Percentiles rank a stretch among this genome's conserved stretches.
These are phyloP conservation scores for Polymixis lichenea DNA, from an alignment of 2,888 invertebrate genomes.

Conservation along the genomic window DNA sequence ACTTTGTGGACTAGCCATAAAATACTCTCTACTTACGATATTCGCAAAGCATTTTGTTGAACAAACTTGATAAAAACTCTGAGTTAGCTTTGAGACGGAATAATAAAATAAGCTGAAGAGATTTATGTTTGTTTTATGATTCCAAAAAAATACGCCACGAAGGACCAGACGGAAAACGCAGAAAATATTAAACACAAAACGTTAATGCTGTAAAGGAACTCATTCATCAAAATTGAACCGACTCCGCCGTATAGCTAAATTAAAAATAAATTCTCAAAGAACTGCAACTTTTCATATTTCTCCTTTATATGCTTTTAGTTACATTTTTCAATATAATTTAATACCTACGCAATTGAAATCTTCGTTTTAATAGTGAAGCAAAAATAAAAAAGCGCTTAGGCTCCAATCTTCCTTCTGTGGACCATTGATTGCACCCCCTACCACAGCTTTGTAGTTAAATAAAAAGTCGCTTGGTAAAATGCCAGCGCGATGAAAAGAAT, in stretches of 20 bases:
- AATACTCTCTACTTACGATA: conserved; percentile 68
- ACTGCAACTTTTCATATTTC: conserved; percentile 45
- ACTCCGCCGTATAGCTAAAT: conserved; percentile 30
- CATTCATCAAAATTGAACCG: conserved; percentile 50
- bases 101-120: conserved; percentile 54
- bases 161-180: conserved; percentile 35
- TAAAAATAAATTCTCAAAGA: conserved; percentile 35
- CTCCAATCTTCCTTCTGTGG: conserved; percentile 79
- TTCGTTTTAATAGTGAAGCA: conserved; percentile 78
- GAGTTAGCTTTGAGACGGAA: conserved; percentile 37
- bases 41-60: conserved; percentile 65
- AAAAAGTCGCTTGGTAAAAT: conserved; percentile 88
- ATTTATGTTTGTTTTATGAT: conserved; percentile 44
- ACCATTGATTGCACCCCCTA: conserved; percentile 86
- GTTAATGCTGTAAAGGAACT: conserved; percentile 45
- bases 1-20: conserved; percentile 63
- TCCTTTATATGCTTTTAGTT: conserved; percentile 51
- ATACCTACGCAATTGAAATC: conserved; percentile 78
- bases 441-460: conserved; percentile 84
- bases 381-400: conserved; percentile 78
- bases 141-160: conserved; percentile 27
- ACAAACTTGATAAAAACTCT: conserved; percentile 47
- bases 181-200: conserved; percentile 50
- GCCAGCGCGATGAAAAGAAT: conserved; percentile 87
- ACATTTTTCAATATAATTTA: conserved; percentile 72